Conservation (phyloP, 2,113 vertebrate genomes). For the Embiotoca jacksoni region DNA sequence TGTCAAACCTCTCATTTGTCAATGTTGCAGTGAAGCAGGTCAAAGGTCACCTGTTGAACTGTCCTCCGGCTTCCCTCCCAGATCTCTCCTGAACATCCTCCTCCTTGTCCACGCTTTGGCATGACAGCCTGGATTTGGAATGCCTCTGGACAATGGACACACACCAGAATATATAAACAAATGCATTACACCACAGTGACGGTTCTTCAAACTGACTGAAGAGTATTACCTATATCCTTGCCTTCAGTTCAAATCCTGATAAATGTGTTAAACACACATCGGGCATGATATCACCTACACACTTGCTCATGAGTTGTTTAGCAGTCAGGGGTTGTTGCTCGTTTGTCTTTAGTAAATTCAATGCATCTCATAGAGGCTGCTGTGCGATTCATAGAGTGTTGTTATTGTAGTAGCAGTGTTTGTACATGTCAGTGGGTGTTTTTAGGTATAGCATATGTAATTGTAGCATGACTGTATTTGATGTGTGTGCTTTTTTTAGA, state of each 20-base stretch:
- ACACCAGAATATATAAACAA: slow-evolving; percentile 14
- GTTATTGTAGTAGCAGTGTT: slow-evolving; percentile 21
- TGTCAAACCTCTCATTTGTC: slow-evolving; percentile 30
- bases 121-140: slow-evolving; percentile 88
- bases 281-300: slow-evolving; percentile 23
- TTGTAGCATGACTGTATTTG: slow-evolving; percentile 26
- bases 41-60: slow-evolving; percentile 88
- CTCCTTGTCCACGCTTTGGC: slow-evolving; percentile 88
- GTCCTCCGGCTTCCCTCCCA: slow-evolving; percentile 86
- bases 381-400: slow-evolving; percentile 3
- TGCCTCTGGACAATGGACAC: slow-evolving; percentile 84
- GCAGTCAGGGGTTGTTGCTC: neutral
- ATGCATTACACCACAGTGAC: neutral
- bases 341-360: slow-evolving; percentile 15
- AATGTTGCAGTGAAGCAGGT: slow-evolving; percentile 35
- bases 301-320: neutral
- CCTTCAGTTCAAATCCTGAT: neutral
- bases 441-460: slow-evolving; percentile 32
- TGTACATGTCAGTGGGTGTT: slow-evolving; percentile 42
- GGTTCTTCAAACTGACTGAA: neutral
- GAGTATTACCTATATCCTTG: neutral
- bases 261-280: slow-evolving; percentile 8
- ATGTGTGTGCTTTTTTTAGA: slow-evolving; percentile 14
- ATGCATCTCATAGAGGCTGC: neutral
- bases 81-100: slow-evolving; percentile 87